Conservation (phyloP, 2,888 invertebrate species). For the Leucozona laternaria region DNA sequence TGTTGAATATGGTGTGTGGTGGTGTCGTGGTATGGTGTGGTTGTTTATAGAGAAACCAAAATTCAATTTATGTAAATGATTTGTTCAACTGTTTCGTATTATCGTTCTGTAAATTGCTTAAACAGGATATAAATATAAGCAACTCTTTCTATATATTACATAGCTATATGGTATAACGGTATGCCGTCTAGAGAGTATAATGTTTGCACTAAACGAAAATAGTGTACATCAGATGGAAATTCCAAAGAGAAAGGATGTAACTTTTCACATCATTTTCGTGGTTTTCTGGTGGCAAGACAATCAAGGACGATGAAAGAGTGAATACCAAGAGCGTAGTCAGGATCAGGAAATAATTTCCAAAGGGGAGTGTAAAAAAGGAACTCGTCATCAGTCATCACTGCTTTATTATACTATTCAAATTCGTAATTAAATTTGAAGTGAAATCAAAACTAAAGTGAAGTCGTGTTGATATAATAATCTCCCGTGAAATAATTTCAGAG, state of each 20-base stretch:
- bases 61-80: constrained; percentile 70
- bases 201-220: constrained; percentile 32
- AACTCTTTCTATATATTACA: neutral
- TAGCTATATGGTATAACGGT: neutral
- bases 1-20: neutral
- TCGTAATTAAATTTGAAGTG: neutral
- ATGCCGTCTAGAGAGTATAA: no score
- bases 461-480: neutral
- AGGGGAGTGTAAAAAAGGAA: neutral
- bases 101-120: constrained; percentile 55
- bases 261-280: constrained; percentile 68
- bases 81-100: constrained; percentile 45
- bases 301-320: neutral
- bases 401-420: neutral
- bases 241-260: constrained; percentile 51
- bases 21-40: no score
- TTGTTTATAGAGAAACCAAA: constrained; percentile 34
- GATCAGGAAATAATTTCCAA: no score
- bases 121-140: constrained; percentile 15
- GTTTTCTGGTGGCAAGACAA: constrained; percentile 26
- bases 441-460: neutral
- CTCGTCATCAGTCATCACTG: neutral
- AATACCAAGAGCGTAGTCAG: neutral
- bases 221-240: constrained; percentile 48
- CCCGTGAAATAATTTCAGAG: neutral